Evolutionary conservation across 2,797 vertebrate species (phyloP).

Genomic region (Spinus pinus): DNA sequence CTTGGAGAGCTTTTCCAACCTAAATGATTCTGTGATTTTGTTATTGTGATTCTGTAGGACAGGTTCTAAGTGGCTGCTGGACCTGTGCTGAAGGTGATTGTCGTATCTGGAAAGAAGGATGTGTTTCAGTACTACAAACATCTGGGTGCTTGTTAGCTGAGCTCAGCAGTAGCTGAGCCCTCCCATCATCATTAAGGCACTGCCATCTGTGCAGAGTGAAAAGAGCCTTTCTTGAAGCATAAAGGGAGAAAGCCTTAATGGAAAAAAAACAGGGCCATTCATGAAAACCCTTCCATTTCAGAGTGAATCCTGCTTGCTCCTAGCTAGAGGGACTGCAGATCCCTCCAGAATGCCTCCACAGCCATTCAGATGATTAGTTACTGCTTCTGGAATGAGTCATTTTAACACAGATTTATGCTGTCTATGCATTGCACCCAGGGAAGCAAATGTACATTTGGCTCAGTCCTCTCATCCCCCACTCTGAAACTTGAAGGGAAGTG

Average conservation of each 20-base stretch:
- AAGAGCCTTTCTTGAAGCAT: not conserved
- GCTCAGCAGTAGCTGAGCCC: constrained; percentile 11
- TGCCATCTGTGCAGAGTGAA: constrained; percentile 23
- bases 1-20: not conserved
- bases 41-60: not conserved
- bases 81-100: not conserved
- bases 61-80: not conserved
- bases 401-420: not conserved
- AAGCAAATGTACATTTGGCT: not conserved
- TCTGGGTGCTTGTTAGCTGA: constrained; percentile 32
- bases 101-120: not conserved
- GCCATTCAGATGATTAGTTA: not conserved
- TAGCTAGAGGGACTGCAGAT: not conserved
- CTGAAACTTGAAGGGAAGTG: not conserved
- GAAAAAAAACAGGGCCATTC: constrained; percentile 26
- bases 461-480: not conserved
- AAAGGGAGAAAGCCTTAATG: not conserved
- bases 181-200: not conserved
- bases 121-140: not conserved
- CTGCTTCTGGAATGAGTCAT: not conserved
- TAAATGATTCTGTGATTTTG: not conserved
- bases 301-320: not conserved
- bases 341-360: not conserved
- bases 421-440: not conserved
- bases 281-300: not conserved